Percentiles rank a stretch among this genome's conserved stretches.
phyloP scores from a whole-genome alignment of 2,797 vertebrate species.

The Myiothlypis chrysogaster region DNA sequence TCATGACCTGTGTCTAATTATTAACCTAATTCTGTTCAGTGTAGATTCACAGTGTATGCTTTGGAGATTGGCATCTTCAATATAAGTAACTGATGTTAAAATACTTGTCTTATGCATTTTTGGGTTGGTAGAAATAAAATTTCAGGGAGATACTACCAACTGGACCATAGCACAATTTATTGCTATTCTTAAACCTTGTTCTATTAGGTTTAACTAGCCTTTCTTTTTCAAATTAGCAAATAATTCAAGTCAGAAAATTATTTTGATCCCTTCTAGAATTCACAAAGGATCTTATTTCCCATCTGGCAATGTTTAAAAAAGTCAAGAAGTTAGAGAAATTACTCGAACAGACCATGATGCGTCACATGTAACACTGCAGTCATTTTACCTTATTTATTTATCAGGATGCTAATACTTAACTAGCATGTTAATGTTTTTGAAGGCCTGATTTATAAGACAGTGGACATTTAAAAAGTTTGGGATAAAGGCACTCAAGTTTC shows the following conservation, averaged over 20 bases:
- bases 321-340: neutral
- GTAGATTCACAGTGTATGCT: constrained; percentile 1
- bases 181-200: neutral
- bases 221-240: neutral
- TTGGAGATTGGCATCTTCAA: neutral
- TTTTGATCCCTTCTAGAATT: neutral
- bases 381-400: neutral
- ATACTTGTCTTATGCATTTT: neutral
- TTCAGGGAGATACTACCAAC: neutral
- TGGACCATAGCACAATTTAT: neutral
- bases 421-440: neutral
- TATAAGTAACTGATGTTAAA: neutral
- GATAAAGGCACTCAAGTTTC: neutral
- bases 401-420: neutral
- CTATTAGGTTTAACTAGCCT: neutral
- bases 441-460: neutral
- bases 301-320: neutral
- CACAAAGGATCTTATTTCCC: neutral
- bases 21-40: neutral
- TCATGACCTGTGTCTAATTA: neutral
- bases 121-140: neutral
- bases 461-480: neutral
- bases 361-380: neutral
- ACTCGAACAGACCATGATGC: neutral
- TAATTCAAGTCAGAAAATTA: neutral